A percentile compares a stretch with the other conserved stretches of the same genome.
phyloP scores from a whole-genome alignment of 2,888 invertebrate genomes.

The Drosophila nr. medialis region DNA sequence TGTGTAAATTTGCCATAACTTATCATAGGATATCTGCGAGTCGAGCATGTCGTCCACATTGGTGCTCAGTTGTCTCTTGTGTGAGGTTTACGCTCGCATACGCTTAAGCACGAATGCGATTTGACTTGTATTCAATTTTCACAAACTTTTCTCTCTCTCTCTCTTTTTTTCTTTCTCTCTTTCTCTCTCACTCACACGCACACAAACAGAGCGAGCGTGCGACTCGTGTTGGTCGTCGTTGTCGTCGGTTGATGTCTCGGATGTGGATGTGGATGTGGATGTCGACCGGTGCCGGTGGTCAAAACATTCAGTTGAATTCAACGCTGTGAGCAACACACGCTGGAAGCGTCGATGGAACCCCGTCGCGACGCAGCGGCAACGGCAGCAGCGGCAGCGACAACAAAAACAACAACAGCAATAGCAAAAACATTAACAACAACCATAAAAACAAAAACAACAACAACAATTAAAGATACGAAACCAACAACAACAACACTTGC shows the following conservation, averaged over 20 bases:
- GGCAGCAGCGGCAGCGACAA: conserved; percentile 52
- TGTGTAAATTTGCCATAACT: not conserved
- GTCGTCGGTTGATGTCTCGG: conserved; percentile 63
- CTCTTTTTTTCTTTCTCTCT: conserved; percentile 16
- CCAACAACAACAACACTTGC: conserved; percentile 19
- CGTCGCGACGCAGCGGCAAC: conserved; percentile 64
- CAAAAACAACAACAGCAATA: conserved; percentile 22
- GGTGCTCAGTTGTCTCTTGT: conserved; percentile 10
- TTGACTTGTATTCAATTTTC: conserved; percentile 44
- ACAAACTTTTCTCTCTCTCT: conserved; percentile 23
- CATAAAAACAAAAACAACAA: conserved; percentile 14
- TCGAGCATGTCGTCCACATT: not conserved
- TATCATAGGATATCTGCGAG: conserved; percentile 6
- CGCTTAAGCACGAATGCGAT: conserved; percentile 25
- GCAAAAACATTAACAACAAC: conserved; percentile 12
- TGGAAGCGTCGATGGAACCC: conserved; percentile 69
- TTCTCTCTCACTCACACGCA: not conserved
- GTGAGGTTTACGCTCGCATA: conserved; percentile 13
- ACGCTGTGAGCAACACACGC: conserved; percentile 73
- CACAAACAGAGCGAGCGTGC: conserved; percentile 41
- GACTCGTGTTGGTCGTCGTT: conserved; percentile 55
- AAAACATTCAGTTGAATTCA: conserved; percentile 71
- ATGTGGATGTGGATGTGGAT: conserved; percentile 62
- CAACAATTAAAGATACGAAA: conserved; percentile 27
- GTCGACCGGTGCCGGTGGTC: conserved; percentile 73